Base-by-base conservation (phyloP, 2,113 vertebrate species). In the Boleophthalmus pectinirostris region DNA sequence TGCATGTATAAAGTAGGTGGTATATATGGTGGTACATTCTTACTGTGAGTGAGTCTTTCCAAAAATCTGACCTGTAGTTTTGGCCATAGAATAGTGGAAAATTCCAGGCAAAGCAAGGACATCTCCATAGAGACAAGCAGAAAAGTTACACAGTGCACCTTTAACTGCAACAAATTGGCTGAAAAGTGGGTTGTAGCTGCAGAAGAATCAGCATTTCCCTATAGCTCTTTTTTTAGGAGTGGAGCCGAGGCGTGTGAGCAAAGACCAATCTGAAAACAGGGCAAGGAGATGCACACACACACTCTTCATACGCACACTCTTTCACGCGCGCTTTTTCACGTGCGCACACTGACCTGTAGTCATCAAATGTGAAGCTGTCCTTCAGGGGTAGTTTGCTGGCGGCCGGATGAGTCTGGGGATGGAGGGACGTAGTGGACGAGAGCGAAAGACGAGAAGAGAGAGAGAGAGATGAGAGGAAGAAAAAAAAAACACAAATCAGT, bases 311-410 rank as follows among this genome's bases (percentile, higher is more conserved):
- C 3, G 5, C 35, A 4, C 35, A 38, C 35, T 6, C 33, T 35
- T 35, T 35, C 35, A 5, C 3, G 6, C 8, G 35, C 35, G 18
- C 14, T 18, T 1, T 6, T 18, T 1, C 47, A 18, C 47, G 47
- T 21, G 49, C 51, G 60, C 69, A 66, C 45, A 96, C 97, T 86
- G 84, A 99, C 98, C 98, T 99, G 96, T 99, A 99, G 94, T 99
- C 98, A 2, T 99, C 97, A 25, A 96, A 99, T 67, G 96, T 98
- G 93, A 99, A 99, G 88, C 95, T 94, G 89, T 99, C 97, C 94
- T 98, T 99, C 92, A 99, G 89, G 86, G 96, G 95, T 89, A 99
- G 94, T 88, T 98, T 98, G 94, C 91, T 96, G 93, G 97, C 96
- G 68, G 96, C 96, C 58, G 97, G 97, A 92, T 99, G 96, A 90